Base-by-base conservation (phyloP, 2,888 invertebrate genomes). In the Orchesellides sinensis region DNA sequence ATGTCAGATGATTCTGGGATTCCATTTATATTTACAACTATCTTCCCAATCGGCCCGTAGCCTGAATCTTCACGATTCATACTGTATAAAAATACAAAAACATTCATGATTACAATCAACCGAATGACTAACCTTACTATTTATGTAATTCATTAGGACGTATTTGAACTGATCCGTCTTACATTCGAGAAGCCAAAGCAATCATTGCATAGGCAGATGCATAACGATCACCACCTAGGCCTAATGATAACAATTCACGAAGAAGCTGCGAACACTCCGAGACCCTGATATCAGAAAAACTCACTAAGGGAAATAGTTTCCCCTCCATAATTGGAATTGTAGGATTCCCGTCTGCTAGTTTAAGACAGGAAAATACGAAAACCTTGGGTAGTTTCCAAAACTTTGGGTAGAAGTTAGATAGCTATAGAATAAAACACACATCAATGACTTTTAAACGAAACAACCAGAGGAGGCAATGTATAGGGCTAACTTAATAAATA, bases 141-240 rank as follows among this genome's bases (percentile, higher is more conserved):
- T 12, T 35, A 5, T 8, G 35, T 5, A n/a, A n/a, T n/a, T n/a
- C n/a, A n/a, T 54, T 23, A 23, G 4, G 14, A n/a, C 4, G 8
- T n/a, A 47, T n/a, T 47, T 10, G 17, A 21, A 52, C 12, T 21
- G 8, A n/a, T 21, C 10, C 27, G 4, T 23, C 74, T 68, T 68
- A 81, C 73, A 59, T 19, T 59, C 40, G 17, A 4, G 81, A 14
- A 17, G 45, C 27, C 21, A 81, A 19, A 21, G 73, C 81, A 19
- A 59, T 6, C 61, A 74, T 81, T 21, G 47, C 66, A 29, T 81
- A 81, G 8, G 52, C 61, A 27, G 74, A 56, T 12, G 81, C 68
- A 17, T 59, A 74, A 1, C 68, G 66, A 52, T 81, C 74, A 1
- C 74, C 74, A 27, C 73, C 68, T 14, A 81, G 21, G 0, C 12